phyloP scores from a whole-genome alignment of 2,113 vertebrate genomes.

The Steatornis caripensis region DNA sequence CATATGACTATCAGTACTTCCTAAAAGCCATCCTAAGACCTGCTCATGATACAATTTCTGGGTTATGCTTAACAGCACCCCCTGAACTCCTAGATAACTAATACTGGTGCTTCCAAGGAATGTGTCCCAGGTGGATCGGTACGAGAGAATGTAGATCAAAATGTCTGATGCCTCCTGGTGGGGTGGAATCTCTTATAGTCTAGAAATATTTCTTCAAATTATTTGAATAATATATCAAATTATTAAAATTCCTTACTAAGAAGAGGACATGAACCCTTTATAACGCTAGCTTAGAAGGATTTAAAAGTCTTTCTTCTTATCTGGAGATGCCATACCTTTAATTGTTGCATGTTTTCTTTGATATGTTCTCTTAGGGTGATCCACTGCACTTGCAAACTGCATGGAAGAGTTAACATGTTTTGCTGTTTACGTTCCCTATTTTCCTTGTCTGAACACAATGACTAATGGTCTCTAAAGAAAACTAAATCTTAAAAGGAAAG shows the following conservation, averaged over 20 bases:
- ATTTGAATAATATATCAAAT: background rate
- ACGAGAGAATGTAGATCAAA: background rate
- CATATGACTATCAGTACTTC: background rate
- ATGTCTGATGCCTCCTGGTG: background rate
- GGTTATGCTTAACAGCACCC: background rate
- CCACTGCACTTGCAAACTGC: background rate
- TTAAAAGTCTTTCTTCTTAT: background rate
- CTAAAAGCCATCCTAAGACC: background rate
- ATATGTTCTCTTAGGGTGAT: background rate
- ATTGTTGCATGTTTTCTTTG: background rate
- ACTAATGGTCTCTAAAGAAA: background rate
- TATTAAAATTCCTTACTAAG: background rate
- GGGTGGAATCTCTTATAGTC: background rate
- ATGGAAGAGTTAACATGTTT: background rate
- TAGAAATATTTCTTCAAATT: background rate
- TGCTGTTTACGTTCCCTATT: background rate
- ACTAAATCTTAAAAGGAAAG: background rate
- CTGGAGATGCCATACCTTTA: background rate
- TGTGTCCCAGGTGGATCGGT: fast-evolving
- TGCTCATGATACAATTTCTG: background rate
- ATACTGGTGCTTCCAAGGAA: background rate
- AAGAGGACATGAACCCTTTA: background rate
- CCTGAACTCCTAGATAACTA: background rate
- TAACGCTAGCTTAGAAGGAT: background rate
- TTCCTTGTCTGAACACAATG: background rate